These are phyloP conservation scores for Laothoe populi DNA, from an alignment of 2,888 invertebrate species.

Conservation along the genomic window DNA sequence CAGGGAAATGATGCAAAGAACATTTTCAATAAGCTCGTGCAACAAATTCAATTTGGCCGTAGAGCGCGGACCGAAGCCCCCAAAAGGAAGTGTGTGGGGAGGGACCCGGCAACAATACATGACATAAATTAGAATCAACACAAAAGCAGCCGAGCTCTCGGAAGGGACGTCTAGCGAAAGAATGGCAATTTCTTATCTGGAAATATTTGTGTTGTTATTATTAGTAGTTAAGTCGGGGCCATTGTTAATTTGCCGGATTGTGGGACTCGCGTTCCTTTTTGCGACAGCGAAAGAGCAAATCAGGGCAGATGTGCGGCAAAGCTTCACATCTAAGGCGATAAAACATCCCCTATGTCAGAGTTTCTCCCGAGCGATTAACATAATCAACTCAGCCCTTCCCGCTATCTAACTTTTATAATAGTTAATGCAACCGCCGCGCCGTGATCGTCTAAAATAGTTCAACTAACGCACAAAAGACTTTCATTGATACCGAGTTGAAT, in stretches of 20 bases:
- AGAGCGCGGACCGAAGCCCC: conserved; percentile 67
- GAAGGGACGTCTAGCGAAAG: conserved; percentile 80
- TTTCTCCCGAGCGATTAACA: conserved; percentile 57
- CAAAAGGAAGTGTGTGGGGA: conserved; percentile 79
- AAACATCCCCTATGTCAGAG: conserved; percentile 59
- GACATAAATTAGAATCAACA: conserved; percentile 84
- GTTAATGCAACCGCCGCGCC: conserved; percentile 49
- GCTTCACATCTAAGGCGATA: conserved; percentile 58
- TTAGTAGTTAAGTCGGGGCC: conserved; percentile 68
- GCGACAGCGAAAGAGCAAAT: conserved; percentile 60
- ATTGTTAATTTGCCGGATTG: conserved; percentile 74
- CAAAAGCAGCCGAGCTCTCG: conserved; percentile 78
- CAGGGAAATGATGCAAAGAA: conserved; percentile 53
- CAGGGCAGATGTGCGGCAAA: conserved; percentile 76
- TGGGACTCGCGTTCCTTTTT: conserved; percentile 59
- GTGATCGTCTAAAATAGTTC: conserved; percentile 44
- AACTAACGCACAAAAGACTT: conserved; percentile 34
- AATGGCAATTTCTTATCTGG: conserved; percentile 82
- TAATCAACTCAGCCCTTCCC: conserved; percentile 62
- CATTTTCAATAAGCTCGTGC: conserved; percentile 72
- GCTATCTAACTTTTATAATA: conserved; percentile 53
- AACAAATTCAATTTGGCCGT: conserved; percentile 74
- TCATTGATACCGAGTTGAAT: conserved; percentile 42
- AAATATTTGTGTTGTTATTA: conserved; percentile 73
- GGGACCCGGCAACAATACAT: conserved; percentile 78